phyloP scores from a whole-genome alignment of 1,140 invertebrate species.

The Hesperophylax magnus region DNA sequence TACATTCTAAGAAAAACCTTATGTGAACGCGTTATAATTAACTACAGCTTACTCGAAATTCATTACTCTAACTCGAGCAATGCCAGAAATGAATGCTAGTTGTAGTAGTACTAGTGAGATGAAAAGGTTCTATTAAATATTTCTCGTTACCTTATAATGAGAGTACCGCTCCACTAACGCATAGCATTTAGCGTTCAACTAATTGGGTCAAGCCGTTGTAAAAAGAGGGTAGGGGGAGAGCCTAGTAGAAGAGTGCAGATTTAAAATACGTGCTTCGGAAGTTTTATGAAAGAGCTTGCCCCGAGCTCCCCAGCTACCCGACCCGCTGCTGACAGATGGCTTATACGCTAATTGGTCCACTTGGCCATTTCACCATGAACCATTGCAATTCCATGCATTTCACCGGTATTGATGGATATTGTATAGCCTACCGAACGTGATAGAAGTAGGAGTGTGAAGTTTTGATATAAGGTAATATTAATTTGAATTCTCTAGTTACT shows the following conservation, averaged over 20 bases:
- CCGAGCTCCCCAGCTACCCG: not conserved
- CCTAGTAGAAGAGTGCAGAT: conserved; percentile 38
- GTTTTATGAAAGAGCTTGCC: conserved; percentile 32
- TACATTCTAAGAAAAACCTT: no score
- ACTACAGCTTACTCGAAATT: no score
- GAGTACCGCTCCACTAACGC: conserved; percentile 27
- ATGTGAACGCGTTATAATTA: no score
- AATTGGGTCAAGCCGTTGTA: conserved; percentile 43
- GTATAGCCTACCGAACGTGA: no score
- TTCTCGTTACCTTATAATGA: not conserved
- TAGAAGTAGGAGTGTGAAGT: no score
- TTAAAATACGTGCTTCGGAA: conserved; percentile 36
- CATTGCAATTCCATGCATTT: not conserved
- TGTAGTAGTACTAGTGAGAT: no score
- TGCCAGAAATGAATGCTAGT: no score
- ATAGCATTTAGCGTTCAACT: conserved; percentile 24
- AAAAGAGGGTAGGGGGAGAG: not conserved
- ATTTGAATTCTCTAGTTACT: no score
- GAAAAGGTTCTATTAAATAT: not conserved
- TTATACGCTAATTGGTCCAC: not conserved
- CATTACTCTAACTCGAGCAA: no score
- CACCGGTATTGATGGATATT: not conserved
- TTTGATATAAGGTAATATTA: no score
- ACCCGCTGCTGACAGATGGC: conserved; percentile 31
- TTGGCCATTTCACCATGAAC: not conserved